Base-by-base conservation (phyloP, 2,113 vertebrate species). In the Climacteris rufus region DNA sequence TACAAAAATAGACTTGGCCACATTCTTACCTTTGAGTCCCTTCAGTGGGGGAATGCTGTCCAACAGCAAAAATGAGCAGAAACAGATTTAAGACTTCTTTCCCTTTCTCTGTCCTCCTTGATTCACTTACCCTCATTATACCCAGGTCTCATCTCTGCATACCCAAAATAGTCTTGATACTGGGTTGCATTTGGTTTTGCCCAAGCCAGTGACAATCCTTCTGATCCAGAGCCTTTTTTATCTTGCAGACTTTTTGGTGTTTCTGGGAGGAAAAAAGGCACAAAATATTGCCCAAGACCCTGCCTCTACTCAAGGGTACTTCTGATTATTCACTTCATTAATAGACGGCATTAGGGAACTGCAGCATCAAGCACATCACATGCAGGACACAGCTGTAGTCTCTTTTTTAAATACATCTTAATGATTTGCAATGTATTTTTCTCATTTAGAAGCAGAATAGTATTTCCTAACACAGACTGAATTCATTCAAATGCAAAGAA, bases 401-500 rank as follows among this genome's bases (percentile, higher is more conserved):
- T 89, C 70, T 68, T 72, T 86, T 93, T 79, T 84, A 77, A 77
- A 87, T 81, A 69, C 49, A 83, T 35, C 75, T 94, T 94, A 79
- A 93, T 96, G 68, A 95, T 93, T 88, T 83, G 60, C 60, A 74
- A 71, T 79, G 85, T 28, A 57, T 80, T 90, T 88, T 45, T 83
- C 77, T 91, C 88, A 90, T 91, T 96, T 87, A 90, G 72, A 83
- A 85, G 80, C 39, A 87, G 74, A 94, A 60, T 71, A 95, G 86
- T 35, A 69, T 74, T 76, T 91, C 75, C 75, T 76, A 94, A 79
- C 3, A 22, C 30, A 66, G 81, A 79, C 33, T 66, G 75, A 91
- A 94, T 95, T 97, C 88, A 96, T 95, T 95, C 95, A 82, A 68
- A 82, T 87, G 84, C 83, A 96, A 53, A 95, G 53, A 92, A 96